phyloP scores from a whole-genome alignment of 2,113 vertebrate genomes.

The Marmota monax region DNA sequence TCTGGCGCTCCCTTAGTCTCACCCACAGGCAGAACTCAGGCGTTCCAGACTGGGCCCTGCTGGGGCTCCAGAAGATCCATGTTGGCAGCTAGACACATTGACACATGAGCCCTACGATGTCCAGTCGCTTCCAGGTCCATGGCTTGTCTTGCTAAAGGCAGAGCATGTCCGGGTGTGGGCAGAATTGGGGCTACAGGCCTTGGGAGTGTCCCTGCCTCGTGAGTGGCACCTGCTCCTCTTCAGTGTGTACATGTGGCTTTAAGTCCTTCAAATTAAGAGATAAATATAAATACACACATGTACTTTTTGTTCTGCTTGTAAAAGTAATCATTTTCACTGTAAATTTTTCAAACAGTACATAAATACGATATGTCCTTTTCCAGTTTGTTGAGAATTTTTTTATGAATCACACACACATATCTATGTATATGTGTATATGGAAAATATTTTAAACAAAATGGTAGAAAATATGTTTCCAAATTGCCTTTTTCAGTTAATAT shows the following conservation, averaged over 20 bases:
- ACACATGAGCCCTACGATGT: fast-evolving
- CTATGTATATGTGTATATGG: too few species aligned
- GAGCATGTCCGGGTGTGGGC: neutral
- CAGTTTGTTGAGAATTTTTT: too few species aligned
- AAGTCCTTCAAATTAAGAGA: too few species aligned
- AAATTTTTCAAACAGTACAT: too few species aligned
- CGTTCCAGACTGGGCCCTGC: neutral
- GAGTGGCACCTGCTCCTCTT: neutral
- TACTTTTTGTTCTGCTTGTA: neutral
- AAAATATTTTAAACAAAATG: too few species aligned
- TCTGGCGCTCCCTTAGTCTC: neutral
- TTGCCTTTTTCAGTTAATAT: too few species aligned
- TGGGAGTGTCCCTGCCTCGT: neutral
- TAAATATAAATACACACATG: neutral
- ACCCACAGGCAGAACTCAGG: neutral
- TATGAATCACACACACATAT: too few species aligned
- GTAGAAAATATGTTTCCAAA: too few species aligned
- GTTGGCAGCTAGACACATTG: fast-evolving
- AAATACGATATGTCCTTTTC: too few species aligned
- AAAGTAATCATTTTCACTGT: too few species aligned
- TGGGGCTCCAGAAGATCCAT: too few species aligned
- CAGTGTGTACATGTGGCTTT: too few species aligned
- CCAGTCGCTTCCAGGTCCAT: neutral
- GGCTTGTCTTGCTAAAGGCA: neutral
- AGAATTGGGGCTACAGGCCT: neutral